A percentile compares a stretch with the other conserved stretches of the same genome.
Evolutionary conservation across 2,888 invertebrate species (phyloP).

Genomic region (Drosophila mercatorum): DNA sequence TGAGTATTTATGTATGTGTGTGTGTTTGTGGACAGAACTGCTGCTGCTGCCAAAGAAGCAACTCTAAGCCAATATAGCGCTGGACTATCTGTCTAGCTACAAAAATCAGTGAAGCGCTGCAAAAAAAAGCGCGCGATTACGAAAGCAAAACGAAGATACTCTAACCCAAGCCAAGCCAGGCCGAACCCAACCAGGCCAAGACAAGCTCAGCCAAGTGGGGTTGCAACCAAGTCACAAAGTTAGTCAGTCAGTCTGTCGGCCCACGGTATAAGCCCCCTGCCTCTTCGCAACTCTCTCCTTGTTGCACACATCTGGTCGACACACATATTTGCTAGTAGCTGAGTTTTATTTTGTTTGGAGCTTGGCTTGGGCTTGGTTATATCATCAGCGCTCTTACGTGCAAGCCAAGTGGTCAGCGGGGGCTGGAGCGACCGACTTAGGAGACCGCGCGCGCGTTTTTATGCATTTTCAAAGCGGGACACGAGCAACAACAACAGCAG

Average conservation of each 20-base stretch:
- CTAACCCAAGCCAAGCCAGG: slow-evolving; percentile 45
- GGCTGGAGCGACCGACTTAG: slow-evolving; percentile 76
- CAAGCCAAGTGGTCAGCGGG: slow-evolving; percentile 75
- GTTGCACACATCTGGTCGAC: slow-evolving; percentile 26
- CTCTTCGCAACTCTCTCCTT: neutral
- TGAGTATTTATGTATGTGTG: slow-evolving; percentile 15
- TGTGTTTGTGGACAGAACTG: slow-evolving; percentile 62
- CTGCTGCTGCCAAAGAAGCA: slow-evolving; percentile 63
- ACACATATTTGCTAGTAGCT: slow-evolving; percentile 76
- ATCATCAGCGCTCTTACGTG: slow-evolving; percentile 76
- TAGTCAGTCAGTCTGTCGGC: slow-evolving; percentile 58
- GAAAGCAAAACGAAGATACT: slow-evolving; percentile 73
- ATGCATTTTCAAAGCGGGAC: slow-evolving; percentile 74
- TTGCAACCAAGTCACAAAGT: slow-evolving; percentile 67
- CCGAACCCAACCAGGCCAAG: slow-evolving; percentile 21
- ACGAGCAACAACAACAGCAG: slow-evolving; percentile 29
- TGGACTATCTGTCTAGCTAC: slow-evolving; percentile 66
- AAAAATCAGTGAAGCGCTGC: slow-evolving; percentile 81
- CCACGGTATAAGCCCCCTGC: slow-evolving; percentile 59
- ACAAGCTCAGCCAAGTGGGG: slow-evolving; percentile 51
- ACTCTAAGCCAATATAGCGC: slow-evolving; percentile 72
- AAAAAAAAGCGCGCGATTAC: slow-evolving; percentile 65
- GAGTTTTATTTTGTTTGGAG: slow-evolving; percentile 74
- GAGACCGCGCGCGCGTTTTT: slow-evolving; percentile 73
- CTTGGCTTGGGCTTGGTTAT: slow-evolving; percentile 67